Conservation (phyloP, 2,888 invertebrate species). For the Omphaloscelis lunosa region DNA sequence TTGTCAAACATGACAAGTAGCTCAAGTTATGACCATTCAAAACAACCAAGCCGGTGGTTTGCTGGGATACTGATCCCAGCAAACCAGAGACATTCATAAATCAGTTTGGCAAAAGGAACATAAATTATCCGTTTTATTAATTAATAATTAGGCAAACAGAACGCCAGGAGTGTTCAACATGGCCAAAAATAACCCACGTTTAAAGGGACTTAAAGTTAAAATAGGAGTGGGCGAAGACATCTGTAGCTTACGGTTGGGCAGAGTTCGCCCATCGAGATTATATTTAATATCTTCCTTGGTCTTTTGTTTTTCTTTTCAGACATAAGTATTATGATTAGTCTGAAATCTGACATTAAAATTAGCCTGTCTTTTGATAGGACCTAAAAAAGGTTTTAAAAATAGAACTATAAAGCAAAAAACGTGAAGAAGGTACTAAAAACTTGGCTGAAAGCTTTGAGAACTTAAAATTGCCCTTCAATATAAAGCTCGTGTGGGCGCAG, state of each 20-base stretch:
- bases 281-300: constrained; percentile 26
- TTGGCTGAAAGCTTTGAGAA: constrained; percentile 35
- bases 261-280: constrained; percentile 38
- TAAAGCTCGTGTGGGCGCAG: constrained; percentile 44
- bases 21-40: constrained; percentile 31
- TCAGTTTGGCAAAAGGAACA: constrained; percentile 48
- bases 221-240: constrained; percentile 56
- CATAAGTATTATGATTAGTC: neutral
- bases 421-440: constrained; percentile 9
- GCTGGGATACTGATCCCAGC: neutral
- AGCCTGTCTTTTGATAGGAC: neutral
- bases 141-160: constrained; percentile 57
- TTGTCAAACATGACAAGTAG: constrained; percentile 30
- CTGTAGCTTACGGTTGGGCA: constrained; percentile 47
- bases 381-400: constrained; percentile 17
- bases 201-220: constrained; percentile 58
- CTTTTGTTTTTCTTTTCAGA: neutral
- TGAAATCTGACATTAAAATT: constrained; percentile 22
- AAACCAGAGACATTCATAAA: constrained; percentile 44
- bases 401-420: neutral
- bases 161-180: constrained; percentile 44
- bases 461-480: constrained; percentile 42
- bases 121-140: constrained; percentile 50
- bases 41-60: constrained; percentile 1
- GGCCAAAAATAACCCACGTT: constrained; percentile 61